A percentile compares a stretch with the other conserved stretches of the same genome.
These are phyloP conservation scores for Mugil cephalus DNA, from an alignment of 2,113 vertebrate species.

Conservation along the genomic window DNA sequence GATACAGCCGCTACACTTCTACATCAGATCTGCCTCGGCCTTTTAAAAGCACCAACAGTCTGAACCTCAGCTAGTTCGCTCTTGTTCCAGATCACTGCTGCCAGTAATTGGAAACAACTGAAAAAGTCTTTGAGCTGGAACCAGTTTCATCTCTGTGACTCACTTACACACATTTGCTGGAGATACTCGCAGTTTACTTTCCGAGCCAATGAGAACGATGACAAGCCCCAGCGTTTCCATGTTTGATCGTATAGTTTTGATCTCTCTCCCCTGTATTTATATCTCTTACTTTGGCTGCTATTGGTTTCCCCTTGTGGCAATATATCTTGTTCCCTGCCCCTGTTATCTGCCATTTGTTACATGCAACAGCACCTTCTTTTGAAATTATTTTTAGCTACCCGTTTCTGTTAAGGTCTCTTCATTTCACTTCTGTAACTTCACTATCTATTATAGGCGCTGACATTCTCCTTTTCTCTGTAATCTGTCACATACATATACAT, in stretches of 20 bases:
- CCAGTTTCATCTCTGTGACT: slow-evolving; percentile 50
- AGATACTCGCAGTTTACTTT: slow-evolving; percentile 44
- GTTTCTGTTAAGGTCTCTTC: neutral
- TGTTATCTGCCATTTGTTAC: slow-evolving; percentile 25
- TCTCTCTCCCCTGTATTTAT: slow-evolving; percentile 14
- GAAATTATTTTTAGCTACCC: slow-evolving; percentile 7
- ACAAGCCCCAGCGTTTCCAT: slow-evolving; percentile 15
- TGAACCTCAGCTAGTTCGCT: slow-evolving; percentile 34
- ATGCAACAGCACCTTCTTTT: slow-evolving; percentile 5
- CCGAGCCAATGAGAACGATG: slow-evolving; percentile 9
- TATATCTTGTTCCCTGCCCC: slow-evolving; percentile 4
- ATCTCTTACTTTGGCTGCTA: slow-evolving; percentile 1
- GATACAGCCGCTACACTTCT: slow-evolving; percentile 22
- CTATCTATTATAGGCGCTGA: neutral
- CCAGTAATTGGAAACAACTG: slow-evolving; percentile 66
- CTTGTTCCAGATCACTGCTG: slow-evolving; percentile 67
- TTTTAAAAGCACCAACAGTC: slow-evolving; percentile 39
- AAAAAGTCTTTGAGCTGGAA: slow-evolving; percentile 63
- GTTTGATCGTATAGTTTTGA: slow-evolving; percentile 28
- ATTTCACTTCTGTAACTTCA: neutral
- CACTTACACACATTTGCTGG: slow-evolving; percentile 44
- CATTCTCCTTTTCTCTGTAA: neutral
- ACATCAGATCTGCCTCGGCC: slow-evolving; percentile 22
- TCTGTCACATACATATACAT: too few relatives aligned
- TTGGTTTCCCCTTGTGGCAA: neutral